Base-by-base conservation (phyloP, 2,888 invertebrate genomes). In the Drosophila peninsularis region DNA sequence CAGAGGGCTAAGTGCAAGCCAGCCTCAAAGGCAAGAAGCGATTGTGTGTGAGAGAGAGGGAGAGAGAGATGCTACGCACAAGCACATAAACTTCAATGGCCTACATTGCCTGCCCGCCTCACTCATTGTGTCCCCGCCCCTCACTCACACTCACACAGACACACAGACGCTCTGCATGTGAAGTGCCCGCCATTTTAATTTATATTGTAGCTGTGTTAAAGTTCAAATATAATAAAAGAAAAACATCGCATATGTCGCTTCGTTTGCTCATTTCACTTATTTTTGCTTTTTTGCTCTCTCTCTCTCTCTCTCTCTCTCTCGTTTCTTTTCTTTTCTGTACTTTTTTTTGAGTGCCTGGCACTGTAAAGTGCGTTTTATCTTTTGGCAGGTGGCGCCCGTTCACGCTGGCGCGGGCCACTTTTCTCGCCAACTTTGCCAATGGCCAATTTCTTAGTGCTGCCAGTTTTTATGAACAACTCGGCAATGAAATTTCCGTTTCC, bases 141-240 rank as follows among this genome's bases (percentile, higher is more conserved):
- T 5, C 42, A 1, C 24, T 3, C 24, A 24, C 11, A 21, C 50
- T 3, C 39, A 9, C 30, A 19, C 39, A 53, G 30, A 7, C 17
- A 17, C 9, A 13, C 13, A 53, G 39, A 19, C 32, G 14, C 39
- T 42, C 49, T 14, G 45, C 52, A 49, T 27, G 70, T 37, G 65
- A 63, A 82, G 80, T 78, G 81, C 68, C 60, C 68, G 81, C 79
- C 82, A 81, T 83, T 83, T 83, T 83, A 83, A 83, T 83, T 83
- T 83, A 84, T 86, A 83, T 87, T 83, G 84, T 84, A 70, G 87
- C 87, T 75, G 63, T 78, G 84, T 80, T 75, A 84, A 84, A 78
- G 81, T 80, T 80, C 84, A 81, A 71, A 81, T 73, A 83, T 79
- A 83, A 83, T 79, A 83, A 83, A 74, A 72, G 64, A 67, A 82